Evolutionary conservation across 1,140 invertebrate species (phyloP).

Genomic region (Apocrypta bakeri): DNA sequence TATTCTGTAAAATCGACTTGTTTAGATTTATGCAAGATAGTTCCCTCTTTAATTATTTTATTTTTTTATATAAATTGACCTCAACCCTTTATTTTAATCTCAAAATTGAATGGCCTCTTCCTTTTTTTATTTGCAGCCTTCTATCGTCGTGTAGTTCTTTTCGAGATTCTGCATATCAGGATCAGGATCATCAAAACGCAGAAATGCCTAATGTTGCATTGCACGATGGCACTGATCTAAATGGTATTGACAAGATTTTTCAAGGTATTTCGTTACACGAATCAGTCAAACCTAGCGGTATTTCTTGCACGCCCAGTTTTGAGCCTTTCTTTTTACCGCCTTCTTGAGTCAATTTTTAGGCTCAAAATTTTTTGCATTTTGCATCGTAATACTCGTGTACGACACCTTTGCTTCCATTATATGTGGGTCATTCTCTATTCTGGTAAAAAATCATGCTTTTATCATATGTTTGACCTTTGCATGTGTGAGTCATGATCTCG

Average conservation of each 20-base stretch:
- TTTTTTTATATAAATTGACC: not conserved
- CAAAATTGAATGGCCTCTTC: conserved; percentile 17
- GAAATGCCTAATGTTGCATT: conserved; percentile 69
- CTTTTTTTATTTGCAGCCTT: conserved; percentile 75
- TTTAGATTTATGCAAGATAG: conserved; percentile 14
- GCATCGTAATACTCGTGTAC: conserved; percentile 35
- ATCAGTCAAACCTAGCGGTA: conserved; percentile 25
- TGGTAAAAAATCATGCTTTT: not conserved
- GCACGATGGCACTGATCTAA: conserved; percentile 79
- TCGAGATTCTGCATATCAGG: conserved; percentile 80
- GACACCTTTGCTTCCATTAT: conserved; percentile 34
- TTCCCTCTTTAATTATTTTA: conserved; percentile 6
- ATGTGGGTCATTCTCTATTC: conserved; percentile 62
- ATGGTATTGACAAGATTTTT: conserved; percentile 81
- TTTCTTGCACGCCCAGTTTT: conserved; percentile 32
- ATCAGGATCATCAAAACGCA: conserved; percentile 70
- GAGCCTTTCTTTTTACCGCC: conserved; percentile 4
- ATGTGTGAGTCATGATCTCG: not conserved
- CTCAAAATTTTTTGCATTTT: conserved; percentile 21
- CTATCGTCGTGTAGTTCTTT: conserved; percentile 90
- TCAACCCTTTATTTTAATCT: conserved; percentile 10
- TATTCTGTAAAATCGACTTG: not conserved
- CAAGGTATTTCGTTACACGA: conserved; percentile 74
- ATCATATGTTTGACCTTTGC: conserved; percentile 20
- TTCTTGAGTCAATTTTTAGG: conserved; percentile 22